These are phyloP conservation scores for Aspidiotus destructor DNA, from an alignment of 2,888 invertebrate genomes.

Conservation along the genomic window DNA sequence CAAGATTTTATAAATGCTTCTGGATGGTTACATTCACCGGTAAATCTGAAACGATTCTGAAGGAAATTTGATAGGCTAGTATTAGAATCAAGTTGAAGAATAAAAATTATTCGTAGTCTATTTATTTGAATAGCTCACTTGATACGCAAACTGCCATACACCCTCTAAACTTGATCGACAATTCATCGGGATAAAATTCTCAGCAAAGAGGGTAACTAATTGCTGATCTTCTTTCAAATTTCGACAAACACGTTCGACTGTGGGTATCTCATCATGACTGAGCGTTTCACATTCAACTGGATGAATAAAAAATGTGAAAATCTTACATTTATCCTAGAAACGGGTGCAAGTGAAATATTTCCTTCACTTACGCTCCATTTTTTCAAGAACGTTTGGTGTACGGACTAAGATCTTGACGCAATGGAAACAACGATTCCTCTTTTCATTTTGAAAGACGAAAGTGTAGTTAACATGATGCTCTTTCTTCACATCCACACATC, in stretches of 20 bases:
- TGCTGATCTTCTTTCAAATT: conserved; percentile 65
- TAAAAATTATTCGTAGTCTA: not conserved
- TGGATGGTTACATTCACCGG: conserved; percentile 80
- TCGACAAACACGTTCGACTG: conserved; percentile 65
- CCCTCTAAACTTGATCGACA: conserved; percentile 88
- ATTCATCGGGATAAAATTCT: conserved; percentile 81
- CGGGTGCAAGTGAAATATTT: not conserved
- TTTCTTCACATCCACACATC: conserved; percentile 61
- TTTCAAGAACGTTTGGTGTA: conserved; percentile 80
- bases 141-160: conserved; percentile 92
- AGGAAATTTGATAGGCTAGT: conserved; percentile 27
- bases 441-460: conserved; percentile 54
- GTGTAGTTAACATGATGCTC: conserved; percentile 73
- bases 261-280: conserved; percentile 53
- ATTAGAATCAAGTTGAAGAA: not conserved
- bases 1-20: conserved; percentile 87
- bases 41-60: conserved; percentile 75
- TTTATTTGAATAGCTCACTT: conserved; percentile 44
- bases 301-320: conserved; percentile 34
- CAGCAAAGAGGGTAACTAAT: conserved; percentile 73
- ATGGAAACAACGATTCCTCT: conserved; percentile 60
- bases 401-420: conserved; percentile 76
- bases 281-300: conserved; percentile 65
- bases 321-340: not conserved
- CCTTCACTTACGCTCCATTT: conserved; percentile 63